Base-by-base conservation (phyloP, 2,113 vertebrate species). In the Otolemur garnettii region DNA sequence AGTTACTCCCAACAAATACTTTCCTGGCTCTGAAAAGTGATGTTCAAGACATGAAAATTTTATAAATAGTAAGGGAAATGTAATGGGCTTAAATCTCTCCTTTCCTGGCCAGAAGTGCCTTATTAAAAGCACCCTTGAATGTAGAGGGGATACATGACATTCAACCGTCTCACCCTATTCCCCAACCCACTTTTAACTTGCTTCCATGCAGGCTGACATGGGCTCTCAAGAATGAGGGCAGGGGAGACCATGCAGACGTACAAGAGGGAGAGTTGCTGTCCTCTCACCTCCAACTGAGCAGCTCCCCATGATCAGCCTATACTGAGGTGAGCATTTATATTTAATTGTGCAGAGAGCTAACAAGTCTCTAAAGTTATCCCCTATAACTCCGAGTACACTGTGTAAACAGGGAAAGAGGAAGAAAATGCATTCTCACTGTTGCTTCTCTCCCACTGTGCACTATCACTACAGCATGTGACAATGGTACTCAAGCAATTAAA, bases 171-270 rank as follows among this genome's bases (percentile, higher is more conserved):
- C 7, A 33, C 24, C 22, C 5, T 59, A 22, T 88, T 87, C 66
- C 77, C 93, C 87, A 93, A 84, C 19, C 64, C 87, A 93, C 19
- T 55, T 85, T 81, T 28, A 53, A 35, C 53, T 85, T 82, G 85
- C 50, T 66, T 87, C 59, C 57, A 55, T 3, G 7, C 66, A 75
- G 78, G 30, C 14, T 38, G 57, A 19, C 33, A 19, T 3, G 0
- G 80, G 33, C n/a, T 87, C 50, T 78, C 30, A 66, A 33, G 17
- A 64, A 55, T 7, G 59, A n/a, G 82, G n/a, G 38, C 33, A 50
- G 26, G 30, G 38, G 50, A 71, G 18, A n/a, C n/a, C 75, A 45
- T 9, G 18, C 7, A 28, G 5, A 22, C 21, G 38, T 42, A 74
- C 28, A 6, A 75, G 30, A 64, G 8, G 21, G 18, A 71, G 4